Conservation (phyloP, 2,888 invertebrate species). For the Strigamia maritima region DNA sequence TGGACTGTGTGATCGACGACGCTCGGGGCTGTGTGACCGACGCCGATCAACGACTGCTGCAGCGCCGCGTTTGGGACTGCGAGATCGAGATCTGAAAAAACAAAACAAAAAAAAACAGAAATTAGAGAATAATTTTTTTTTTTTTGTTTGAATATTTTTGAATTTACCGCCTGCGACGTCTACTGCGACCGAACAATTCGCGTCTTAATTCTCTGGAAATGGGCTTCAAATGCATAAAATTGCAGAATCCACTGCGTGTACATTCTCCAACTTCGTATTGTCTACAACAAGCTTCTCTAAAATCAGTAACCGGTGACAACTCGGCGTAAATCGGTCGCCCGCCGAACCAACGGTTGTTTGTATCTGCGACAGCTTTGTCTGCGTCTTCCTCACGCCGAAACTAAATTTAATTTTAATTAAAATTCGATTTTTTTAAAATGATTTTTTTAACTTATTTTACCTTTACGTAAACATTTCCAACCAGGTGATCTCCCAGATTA, state of each 20-base stretch:
- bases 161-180: slow-evolving; percentile 43
- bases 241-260: slow-evolving; percentile 97
- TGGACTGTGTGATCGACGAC: too few species aligned
- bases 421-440: too few species aligned
- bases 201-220: slow-evolving; percentile 91
- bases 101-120: background rate
- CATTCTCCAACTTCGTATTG: slow-evolving; percentile 99
- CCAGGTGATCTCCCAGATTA: slow-evolving; percentile 96
- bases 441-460: slow-evolving; percentile 54
- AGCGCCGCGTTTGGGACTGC: slow-evolving; percentile 40
- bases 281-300: slow-evolving; percentile 97
- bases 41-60: slow-evolving; percentile 36
- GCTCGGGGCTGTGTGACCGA: slow-evolving; percentile 37
- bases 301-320: slow-evolving; percentile 97
- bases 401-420: slow-evolving; percentile 52
- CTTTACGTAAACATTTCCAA: slow-evolving; percentile 99
- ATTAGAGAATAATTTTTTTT: too few species aligned
- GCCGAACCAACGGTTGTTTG: slow-evolving; percentile 99
- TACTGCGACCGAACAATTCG: slow-evolving; percentile 58
- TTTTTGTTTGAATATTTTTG: too few species aligned
- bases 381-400: slow-evolving; percentile 98
- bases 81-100: slow-evolving; percentile 40
- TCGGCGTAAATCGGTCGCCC: slow-evolving; percentile 97
- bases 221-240: slow-evolving; percentile 99
- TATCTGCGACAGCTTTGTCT: slow-evolving; percentile 91